Percentiles rank a stretch among this genome's conserved stretches.
Evolutionary conservation across 37 sponge, comb jelly and placozoan species (phyloP).

Genomic region (Diacarnus erythraeanus): DNA sequence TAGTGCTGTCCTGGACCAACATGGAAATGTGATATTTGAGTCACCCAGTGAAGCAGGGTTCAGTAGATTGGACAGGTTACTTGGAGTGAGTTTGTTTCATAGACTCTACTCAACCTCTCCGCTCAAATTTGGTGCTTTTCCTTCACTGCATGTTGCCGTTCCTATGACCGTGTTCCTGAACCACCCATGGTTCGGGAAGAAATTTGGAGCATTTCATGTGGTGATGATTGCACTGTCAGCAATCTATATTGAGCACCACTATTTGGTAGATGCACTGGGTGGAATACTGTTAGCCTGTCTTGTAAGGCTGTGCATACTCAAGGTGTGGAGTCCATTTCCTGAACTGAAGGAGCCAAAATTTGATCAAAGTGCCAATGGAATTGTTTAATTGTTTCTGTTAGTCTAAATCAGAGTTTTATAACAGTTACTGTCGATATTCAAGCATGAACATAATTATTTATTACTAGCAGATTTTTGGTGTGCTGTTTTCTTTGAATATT

Average conservation of each 20-base stretch:
- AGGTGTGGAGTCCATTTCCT: conserved; percentile 79
- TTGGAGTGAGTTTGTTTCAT: conserved; percentile 72
- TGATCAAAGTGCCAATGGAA: background rate
- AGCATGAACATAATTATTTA: background rate
- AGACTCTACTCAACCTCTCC: conserved; percentile 71
- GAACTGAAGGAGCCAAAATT: conserved; percentile 38
- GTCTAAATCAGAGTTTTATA: too few relatives aligned
- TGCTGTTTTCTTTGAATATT: background rate
- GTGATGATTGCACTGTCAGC: conserved; percentile 83
- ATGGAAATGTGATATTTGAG: conserved; percentile 48
- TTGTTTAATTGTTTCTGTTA: background rate
- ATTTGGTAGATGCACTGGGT: conserved; percentile 79
- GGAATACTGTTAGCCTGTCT: conserved; percentile 64
- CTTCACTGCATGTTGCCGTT: conserved; percentile 86
- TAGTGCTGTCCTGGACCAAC: conserved; percentile 62
- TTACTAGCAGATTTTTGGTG: background rate
- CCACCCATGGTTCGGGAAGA: conserved; percentile 75
- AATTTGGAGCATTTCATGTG: conserved; percentile 68
- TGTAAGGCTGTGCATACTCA: conserved; percentile 57
- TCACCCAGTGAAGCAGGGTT: conserved; percentile 78
- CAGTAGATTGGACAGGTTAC: conserved; percentile 60
- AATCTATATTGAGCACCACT: conserved; percentile 81
- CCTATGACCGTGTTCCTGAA: conserved; percentile 72
- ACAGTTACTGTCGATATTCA: too few relatives aligned
- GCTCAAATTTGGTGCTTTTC: conserved; percentile 84